These are phyloP conservation scores for Mionectes macconnelli DNA, from an alignment of 2,113 vertebrate genomes.

Conservation along the genomic window DNA sequence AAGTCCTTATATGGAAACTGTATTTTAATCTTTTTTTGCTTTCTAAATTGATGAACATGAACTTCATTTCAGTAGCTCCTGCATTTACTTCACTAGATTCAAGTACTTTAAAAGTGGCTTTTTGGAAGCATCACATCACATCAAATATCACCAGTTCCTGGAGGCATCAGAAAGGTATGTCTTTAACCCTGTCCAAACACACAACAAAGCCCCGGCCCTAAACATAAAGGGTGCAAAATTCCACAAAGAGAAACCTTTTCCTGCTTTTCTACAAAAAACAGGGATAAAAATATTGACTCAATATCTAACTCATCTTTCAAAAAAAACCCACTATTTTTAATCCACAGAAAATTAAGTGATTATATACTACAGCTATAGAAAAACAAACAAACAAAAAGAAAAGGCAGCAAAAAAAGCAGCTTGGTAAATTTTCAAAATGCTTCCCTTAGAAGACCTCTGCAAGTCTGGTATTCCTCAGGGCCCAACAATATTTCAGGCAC, in stretches of 20 bases:
- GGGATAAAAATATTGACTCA: background rate
- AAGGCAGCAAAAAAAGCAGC: background rate
- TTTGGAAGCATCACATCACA: background rate
- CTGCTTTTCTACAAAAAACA: background rate
- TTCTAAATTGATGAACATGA: background rate
- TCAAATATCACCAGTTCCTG: background rate
- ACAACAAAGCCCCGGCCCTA: background rate
- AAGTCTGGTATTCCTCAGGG: conserved; percentile 16
- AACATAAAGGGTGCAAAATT: conserved; percentile 1
- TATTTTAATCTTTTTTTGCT: background rate
- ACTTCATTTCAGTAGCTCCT: background rate
- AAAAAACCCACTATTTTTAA: background rate
- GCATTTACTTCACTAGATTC: background rate
- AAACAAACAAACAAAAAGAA: too few species aligned
- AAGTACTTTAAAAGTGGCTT: background rate
- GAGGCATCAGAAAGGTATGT: background rate
- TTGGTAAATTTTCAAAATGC: background rate
- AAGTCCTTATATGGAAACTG: background rate
- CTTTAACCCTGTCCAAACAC: background rate
- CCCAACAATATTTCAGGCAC: background rate
- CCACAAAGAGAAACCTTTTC: background rate
- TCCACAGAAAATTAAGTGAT: background rate
- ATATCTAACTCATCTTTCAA: background rate
- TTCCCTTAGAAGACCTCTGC: background rate
- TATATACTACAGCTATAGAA: background rate